Evolutionary conservation across 2,113 vertebrate species (phyloP).

Genomic region (Menura novaehollandiae): DNA sequence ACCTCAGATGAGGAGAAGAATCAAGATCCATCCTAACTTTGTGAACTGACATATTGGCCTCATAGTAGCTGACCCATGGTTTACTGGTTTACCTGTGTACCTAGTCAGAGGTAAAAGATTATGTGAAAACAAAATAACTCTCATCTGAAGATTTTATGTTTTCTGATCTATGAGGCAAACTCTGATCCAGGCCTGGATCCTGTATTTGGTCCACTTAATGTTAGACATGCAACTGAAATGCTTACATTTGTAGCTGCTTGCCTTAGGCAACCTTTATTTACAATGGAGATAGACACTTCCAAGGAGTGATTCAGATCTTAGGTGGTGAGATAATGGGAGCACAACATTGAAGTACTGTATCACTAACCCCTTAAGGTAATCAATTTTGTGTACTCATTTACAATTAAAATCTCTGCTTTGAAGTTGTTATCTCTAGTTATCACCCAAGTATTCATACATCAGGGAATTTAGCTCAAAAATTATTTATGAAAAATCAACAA

Average conservation of each 20-base stretch:
- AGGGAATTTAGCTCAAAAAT: constrained; percentile 5
- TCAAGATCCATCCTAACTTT: not conserved
- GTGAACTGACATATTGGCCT: not conserved
- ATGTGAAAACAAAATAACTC: not conserved
- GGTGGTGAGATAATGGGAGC: not conserved
- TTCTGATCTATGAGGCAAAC: not conserved
- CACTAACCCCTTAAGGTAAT: constrained; percentile 24
- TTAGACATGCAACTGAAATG: not conserved
- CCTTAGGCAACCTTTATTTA: constrained; percentile 11
- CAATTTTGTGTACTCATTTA: constrained; percentile 43
- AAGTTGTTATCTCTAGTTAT: constrained; percentile 34
- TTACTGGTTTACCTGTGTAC: not conserved
- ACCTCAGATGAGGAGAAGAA: not conserved
- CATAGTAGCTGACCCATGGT: not conserved
- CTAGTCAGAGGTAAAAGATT: not conserved
- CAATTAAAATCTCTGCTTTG: constrained; percentile 58
- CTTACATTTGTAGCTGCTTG: not conserved
- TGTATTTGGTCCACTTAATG: not conserved
- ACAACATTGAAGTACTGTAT: not conserved
- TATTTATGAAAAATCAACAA: constrained; percentile 30
- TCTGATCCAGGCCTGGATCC: not conserved
- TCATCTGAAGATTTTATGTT: not conserved
- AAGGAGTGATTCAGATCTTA: constrained; percentile 30
- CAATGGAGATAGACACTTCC: not conserved
- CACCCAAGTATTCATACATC: not conserved